Conservation (phyloP, 92 coral and sea anemone species). For the Phenganax subtilis region DNA sequence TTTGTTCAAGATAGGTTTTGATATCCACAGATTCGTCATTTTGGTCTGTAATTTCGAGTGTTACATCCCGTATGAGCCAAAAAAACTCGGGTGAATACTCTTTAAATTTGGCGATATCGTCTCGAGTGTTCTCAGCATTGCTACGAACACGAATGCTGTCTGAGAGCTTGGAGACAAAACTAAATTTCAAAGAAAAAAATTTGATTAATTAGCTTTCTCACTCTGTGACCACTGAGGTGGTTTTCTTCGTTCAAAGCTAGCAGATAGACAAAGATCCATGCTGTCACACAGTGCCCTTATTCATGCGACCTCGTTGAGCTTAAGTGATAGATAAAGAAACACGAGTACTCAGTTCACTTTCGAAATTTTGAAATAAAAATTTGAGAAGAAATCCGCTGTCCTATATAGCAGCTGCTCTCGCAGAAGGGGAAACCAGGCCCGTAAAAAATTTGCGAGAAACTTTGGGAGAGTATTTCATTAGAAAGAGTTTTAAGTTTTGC, state of each 20-base stretch:
- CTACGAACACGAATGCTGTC: conserved; percentile 44
- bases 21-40: conserved; percentile 23
- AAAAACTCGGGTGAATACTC: conserved; percentile 40
- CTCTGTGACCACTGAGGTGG: too few relatives aligned
- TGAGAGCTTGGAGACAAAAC: conserved; percentile 37
- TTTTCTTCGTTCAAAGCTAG: too few relatives aligned
- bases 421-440: too few relatives aligned
- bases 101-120: conserved; percentile 32
- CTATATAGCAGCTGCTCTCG: too few relatives aligned
- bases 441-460: too few relatives aligned
- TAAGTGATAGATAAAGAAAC: neutral
- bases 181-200: neutral
- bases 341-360: too few relatives aligned
- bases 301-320: neutral
- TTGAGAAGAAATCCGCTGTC: too few relatives aligned
- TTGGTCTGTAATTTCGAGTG: conserved; percentile 30
- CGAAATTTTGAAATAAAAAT: too few relatives aligned
- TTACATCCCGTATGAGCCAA: conserved; percentile 37
- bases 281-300: too few relatives aligned
- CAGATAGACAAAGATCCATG: too few relatives aligned
- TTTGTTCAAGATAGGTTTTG: conserved; percentile 32
- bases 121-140: conserved; percentile 31
- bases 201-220: too few relatives aligned
- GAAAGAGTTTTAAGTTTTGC: neutral
- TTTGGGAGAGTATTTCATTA: too few relatives aligned